A percentile compares a stretch with the other conserved stretches of the same genome.
Evolutionary conservation across 2,113 vertebrate species (phyloP).

Genomic region (Seriola dumerili): DNA sequence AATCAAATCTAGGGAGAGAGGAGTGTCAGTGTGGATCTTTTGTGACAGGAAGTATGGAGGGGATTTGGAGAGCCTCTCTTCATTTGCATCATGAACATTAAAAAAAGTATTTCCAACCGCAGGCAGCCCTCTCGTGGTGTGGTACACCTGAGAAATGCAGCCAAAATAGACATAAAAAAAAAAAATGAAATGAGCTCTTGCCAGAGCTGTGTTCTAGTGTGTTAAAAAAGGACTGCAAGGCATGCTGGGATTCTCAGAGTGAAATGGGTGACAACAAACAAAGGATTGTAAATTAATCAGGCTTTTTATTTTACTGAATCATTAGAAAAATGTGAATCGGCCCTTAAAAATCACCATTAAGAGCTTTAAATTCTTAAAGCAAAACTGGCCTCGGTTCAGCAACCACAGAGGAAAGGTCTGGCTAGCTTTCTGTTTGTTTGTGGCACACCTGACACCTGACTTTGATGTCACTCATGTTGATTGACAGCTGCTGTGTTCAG

Average conservation of each 20-base stretch:
- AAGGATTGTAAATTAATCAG: background rate
- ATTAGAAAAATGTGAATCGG: background rate
- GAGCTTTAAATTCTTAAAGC: conserved; percentile 9
- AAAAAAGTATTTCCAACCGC: background rate
- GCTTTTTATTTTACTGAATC: background rate
- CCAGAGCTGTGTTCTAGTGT: background rate
- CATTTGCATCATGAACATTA: background rate
- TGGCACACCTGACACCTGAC: conserved; percentile 54
- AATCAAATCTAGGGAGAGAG: background rate
- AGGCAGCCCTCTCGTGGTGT: background rate
- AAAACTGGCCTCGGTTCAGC: background rate
- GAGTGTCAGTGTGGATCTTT: background rate
- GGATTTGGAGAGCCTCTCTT: background rate
- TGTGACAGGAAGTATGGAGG: background rate
- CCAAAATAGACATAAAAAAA: background rate
- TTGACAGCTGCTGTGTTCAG: conserved; percentile 70
- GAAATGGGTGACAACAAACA: background rate
- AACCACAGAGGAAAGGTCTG: background rate
- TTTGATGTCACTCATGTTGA: conserved; percentile 69
- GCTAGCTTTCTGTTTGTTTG: conserved; percentile 39
- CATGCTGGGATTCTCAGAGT: background rate
- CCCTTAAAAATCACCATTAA: conserved; percentile 11
- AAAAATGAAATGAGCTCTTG: background rate
- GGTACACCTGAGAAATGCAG: conserved; percentile 6
- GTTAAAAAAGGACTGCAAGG: background rate